These are phyloP conservation scores for Caenorhabditis sinica DNA, from an alignment of 2,888 invertebrate genomes.

Conservation along the genomic window DNA sequence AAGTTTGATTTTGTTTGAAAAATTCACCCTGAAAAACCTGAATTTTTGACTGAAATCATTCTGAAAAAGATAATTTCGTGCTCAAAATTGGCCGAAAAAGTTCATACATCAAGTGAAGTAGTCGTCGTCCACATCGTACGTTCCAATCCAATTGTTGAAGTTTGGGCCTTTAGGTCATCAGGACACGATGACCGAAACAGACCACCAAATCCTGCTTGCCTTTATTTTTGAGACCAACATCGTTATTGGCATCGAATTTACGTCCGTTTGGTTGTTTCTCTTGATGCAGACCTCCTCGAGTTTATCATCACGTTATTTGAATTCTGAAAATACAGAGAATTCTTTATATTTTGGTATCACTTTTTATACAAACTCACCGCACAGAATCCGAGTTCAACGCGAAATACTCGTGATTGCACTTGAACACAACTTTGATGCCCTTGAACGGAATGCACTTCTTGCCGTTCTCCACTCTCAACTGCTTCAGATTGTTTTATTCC, in stretches of 20 bases:
- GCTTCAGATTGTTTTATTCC: constrained; percentile 22
- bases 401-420: constrained; percentile 47
- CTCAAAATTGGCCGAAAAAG: constrained; percentile 10
- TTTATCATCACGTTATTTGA: not conserved
- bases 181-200: constrained; percentile 26
- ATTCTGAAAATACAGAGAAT: too few relatives aligned
- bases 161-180: constrained; percentile 37
- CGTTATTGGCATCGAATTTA: not conserved
- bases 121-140: constrained; percentile 43
- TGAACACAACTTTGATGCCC: constrained; percentile 23
- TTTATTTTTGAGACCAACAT: not conserved
- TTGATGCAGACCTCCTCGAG: constrained; percentile 1
- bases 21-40: too few relatives aligned
- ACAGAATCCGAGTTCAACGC: constrained; percentile 38
- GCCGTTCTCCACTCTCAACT: too few relatives aligned
- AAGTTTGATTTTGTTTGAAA: too few relatives aligned
- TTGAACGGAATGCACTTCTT: too few relatives aligned
- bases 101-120: constrained; percentile 44
- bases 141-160: constrained; percentile 40
- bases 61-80: too few relatives aligned
- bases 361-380: too few relatives aligned
- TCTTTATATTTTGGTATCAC: too few relatives aligned
- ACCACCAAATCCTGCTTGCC: not conserved
- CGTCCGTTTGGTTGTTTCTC: not conserved
- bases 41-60: too few relatives aligned